phyloP scores from a whole-genome alignment of 2,888 invertebrate species.

The Heliconius aoede region DNA sequence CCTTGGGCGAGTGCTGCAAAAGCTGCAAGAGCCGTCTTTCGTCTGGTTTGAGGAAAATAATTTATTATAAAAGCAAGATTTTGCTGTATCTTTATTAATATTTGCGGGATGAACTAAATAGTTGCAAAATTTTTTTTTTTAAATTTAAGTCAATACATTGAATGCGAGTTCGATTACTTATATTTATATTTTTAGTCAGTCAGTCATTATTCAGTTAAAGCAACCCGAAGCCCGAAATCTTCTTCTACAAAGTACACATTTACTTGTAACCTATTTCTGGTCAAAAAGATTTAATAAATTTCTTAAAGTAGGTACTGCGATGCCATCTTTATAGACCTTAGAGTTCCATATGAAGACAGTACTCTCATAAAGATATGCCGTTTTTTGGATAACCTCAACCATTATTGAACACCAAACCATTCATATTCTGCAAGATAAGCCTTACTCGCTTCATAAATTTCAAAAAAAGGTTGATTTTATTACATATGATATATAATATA shows the following conservation, averaged over 20 bases:
- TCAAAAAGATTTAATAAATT: neutral
- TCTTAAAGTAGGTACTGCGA: constrained; percentile 16
- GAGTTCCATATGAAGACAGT: constrained; percentile 31
- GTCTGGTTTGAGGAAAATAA: constrained; percentile 13
- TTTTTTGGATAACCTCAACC: constrained; percentile 24
- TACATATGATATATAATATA: too few species aligned
- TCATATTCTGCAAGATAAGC: constrained; percentile 15
- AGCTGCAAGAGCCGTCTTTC: constrained; percentile 9
- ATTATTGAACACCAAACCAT: constrained; percentile 19
- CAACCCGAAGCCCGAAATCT: too few species aligned
- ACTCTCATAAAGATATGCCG: constrained; percentile 29
- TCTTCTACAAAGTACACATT: too few species aligned
- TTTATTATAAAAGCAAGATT: constrained; percentile 1
- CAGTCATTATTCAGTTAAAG: too few species aligned
- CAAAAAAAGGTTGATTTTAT: neutral
- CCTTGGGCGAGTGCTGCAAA: constrained; percentile 16
- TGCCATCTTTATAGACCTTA: constrained; percentile 31
- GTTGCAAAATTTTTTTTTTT: neutral
- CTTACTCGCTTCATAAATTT: neutral
- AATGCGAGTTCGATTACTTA: too few species aligned
- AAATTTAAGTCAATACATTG: neutral
- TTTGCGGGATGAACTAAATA: neutral
- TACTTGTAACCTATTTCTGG: too few species aligned
- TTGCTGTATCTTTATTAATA: neutral
- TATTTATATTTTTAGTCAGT: too few species aligned